These are phyloP conservation scores for Ooceraea biroi DNA, from an alignment of 1,140 invertebrate species.

Conservation along the genomic window DNA sequence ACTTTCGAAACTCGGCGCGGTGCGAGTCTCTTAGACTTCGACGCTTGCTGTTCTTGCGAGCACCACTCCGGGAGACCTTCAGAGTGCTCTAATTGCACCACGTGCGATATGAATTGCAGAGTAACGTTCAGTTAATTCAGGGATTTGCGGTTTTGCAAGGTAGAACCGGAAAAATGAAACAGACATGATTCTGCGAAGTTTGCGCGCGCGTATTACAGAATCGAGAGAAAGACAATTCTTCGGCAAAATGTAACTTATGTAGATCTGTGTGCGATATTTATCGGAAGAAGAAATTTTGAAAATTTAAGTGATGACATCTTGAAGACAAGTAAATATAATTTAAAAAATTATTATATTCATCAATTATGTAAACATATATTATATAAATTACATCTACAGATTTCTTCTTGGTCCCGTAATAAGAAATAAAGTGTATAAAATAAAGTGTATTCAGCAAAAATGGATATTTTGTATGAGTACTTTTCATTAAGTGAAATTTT, in stretches of 20 bases:
- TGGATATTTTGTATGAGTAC: too few species aligned
- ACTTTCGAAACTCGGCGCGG: slow-evolving; percentile 63
- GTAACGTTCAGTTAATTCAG: not conserved
- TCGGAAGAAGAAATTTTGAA: not conserved
- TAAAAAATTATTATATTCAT: too few species aligned
- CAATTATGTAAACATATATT: too few species aligned
- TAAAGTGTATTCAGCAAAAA: too few species aligned
- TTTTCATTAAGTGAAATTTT: too few species aligned
- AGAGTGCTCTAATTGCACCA: not conserved
- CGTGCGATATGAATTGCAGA: not conserved
- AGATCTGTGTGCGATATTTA: too few species aligned
- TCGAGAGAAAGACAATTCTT: too few species aligned
- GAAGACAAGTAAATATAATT: not conserved
- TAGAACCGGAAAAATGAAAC: not conserved
- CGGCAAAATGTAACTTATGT: too few species aligned
- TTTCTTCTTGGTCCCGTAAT: not conserved
- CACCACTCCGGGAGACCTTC: slow-evolving; percentile 1
- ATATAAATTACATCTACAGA: not conserved
- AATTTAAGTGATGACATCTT: not conserved
- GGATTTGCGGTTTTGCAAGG: not conserved
- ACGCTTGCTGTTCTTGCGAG: not conserved
- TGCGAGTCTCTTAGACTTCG: slow-evolving; percentile 32
- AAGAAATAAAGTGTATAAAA: not conserved
- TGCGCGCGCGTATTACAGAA: too few species aligned
- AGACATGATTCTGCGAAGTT: not conserved